These are phyloP conservation scores for Apodemus agrarius DNA, from an alignment of 2,797 vertebrate genomes.

Conservation along the genomic window DNA sequence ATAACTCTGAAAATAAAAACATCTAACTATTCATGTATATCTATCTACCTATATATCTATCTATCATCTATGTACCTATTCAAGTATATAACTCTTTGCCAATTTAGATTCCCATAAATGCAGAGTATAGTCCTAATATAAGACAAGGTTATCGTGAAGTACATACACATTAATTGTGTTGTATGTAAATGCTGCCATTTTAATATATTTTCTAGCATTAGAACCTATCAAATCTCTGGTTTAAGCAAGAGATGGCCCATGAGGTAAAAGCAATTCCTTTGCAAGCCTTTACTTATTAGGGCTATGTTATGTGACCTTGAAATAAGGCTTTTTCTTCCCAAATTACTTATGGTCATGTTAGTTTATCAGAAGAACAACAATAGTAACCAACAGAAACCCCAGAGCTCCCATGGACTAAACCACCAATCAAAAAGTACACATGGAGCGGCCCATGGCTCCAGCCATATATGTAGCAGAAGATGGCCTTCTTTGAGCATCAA, in stretches of 20 bases:
- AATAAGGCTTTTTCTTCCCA: background rate
- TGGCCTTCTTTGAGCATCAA: no score
- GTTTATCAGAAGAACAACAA: background rate
- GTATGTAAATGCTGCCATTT: background rate
- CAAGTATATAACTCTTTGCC: background rate
- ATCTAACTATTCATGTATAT: background rate
- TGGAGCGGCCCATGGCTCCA: no score
- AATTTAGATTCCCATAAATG: background rate
- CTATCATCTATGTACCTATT: background rate
- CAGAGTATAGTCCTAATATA: background rate
- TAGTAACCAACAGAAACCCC: no score
- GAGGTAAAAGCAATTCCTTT: no score
- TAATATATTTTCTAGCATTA: background rate
- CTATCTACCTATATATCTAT: background rate
- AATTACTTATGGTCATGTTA: background rate
- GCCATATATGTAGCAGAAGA: no score
- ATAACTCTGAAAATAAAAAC: background rate
- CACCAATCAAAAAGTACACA: no score
- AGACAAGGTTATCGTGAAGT: background rate
- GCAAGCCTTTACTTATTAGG: background rate
- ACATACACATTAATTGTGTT: background rate
- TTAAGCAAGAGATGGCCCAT: background rate
- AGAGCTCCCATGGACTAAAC: no score
- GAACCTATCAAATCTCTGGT: background rate
- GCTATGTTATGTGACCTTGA: background rate